Base-by-base conservation (phyloP, 53 echinoderm and acorn worm genomes). In the Echinometra lucunter region DNA sequence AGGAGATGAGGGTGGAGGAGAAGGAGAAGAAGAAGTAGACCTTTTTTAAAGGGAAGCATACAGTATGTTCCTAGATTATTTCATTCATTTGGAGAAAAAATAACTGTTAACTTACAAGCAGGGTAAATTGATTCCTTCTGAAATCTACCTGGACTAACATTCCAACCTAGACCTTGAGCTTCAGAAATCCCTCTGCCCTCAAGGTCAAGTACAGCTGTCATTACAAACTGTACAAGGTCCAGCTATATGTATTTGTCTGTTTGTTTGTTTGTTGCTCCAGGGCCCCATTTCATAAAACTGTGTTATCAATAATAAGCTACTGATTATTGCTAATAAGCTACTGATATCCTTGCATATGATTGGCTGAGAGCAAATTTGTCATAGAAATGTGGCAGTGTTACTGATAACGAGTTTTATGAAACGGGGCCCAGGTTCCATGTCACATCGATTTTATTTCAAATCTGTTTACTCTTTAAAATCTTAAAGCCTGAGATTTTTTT, bases 131-230 rank as follows among this genome's bases (percentile, higher is more conserved):
- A 35, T 35, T 74, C 74, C 37, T 37, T 0, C 23, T 44, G 4
- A 38, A 81, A 81, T 81, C 81, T 23, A 44, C 19, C 0, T 81
- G 81, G 81, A 81, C 81, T 81, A 81, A 81, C 81, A 81, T 81
- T 81, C 81, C 81, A 81, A 38, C 2, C 81, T 42, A 7, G 38
- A 6, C 38, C 10, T 12, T 44, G 81, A 44, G 1, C 44, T 81
- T 38, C 40, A 34, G 19, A 19, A 81, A 25, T 42, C 44, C 11
- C 34, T 42, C 42, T 11, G 13, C 81, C 38, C 1, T 81, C 38
- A 81, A 81, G 19, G 81, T 81, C 81, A 81, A 42, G 8, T 42
- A 32, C 40, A 81, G 42, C 44, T 81, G 81, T 81, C 81, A 81
- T 81, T 7, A n/a, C n/a, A n/a, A n/a, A n/a, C n/a, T n/a, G n/a